phyloP scores from a whole-genome alignment of 2,113 vertebrate species.

The Leptobrachium ailaonicum region DNA sequence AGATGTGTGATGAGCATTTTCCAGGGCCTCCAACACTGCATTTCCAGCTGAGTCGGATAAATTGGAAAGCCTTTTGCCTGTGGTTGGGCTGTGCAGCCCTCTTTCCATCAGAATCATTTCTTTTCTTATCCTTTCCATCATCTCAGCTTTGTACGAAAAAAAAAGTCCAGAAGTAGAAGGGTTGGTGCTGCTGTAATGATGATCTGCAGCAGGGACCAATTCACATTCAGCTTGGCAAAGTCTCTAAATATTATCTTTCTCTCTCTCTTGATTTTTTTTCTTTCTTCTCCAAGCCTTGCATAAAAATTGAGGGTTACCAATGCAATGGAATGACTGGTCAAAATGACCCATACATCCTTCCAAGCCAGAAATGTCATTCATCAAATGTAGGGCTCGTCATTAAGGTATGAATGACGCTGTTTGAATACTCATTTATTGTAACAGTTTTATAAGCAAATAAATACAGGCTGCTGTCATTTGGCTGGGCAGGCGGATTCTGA shows the following conservation, averaged over 20 bases:
- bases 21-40: slow-evolving; percentile 96
- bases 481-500: slow-evolving; percentile 97
- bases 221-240: slow-evolving; percentile 88
- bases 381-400: slow-evolving; percentile 94
- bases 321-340: slow-evolving; percentile 92
- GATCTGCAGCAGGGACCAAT: slow-evolving; percentile 89
- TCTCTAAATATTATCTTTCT: slow-evolving; percentile 92
- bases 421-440: slow-evolving; percentile 99
- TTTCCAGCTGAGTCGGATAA: slow-evolving; percentile 89
- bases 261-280: not conserved
- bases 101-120: slow-evolving; percentile 99
- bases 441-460: slow-evolving; percentile 99
- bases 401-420: slow-evolving; percentile 96
- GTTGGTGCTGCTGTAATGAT: slow-evolving; percentile 82
- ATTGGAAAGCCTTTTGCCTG: slow-evolving; percentile 89
- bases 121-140: slow-evolving; percentile 99
- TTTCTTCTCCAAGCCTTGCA: slow-evolving; percentile 72
- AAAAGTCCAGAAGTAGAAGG: slow-evolving; percentile 76
- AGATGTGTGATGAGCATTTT: slow-evolving; percentile 95
- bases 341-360: slow-evolving; percentile 94
- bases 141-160: slow-evolving; percentile 78
- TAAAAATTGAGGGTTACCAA: slow-evolving; percentile 86
- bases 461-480: slow-evolving; percentile 97
- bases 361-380: slow-evolving; percentile 94
- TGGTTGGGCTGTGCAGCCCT: slow-evolving; percentile 94